Evolutionary conservation across 2,113 vertebrate species (phyloP).

Genomic region (Archilochus colubris): DNA sequence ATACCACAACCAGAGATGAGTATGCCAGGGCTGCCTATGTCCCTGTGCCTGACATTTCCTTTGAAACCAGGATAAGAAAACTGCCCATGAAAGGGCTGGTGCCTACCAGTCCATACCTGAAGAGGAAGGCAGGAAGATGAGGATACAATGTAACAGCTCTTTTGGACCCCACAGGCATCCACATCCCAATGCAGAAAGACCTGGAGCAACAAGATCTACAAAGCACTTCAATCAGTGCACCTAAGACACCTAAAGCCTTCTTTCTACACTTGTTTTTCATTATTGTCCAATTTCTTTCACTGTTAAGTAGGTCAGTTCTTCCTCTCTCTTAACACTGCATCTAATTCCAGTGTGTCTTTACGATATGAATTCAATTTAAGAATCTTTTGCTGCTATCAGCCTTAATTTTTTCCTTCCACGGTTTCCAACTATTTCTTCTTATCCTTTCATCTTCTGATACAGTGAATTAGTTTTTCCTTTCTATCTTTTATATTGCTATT

Average conservation of each 20-base stretch:
- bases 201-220: not conserved
- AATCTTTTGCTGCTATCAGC: conserved; percentile 2
- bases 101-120: rapidly evolving
- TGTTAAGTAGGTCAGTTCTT: conserved; percentile 2
- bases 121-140: not conserved
- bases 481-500: not conserved
- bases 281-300: not conserved
- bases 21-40: not conserved
- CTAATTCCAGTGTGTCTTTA: not conserved
- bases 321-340: not conserved
- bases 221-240: not conserved
- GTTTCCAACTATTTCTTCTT: conserved; percentile 14
- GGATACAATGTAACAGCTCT: not conserved
- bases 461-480: conserved; percentile 13
- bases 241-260: not conserved
- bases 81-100: not conserved
- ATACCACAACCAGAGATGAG: rapidly evolving
- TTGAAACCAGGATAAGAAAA: not conserved
- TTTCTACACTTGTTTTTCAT: not conserved
- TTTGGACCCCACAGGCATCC: not conserved
- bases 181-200: not conserved
- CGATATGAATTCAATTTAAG: not conserved
- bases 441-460: conserved; percentile 5
- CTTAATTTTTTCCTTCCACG: not conserved
- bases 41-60: not conserved